Base-by-base conservation (phyloP, 2,888 invertebrate species). In the Papilio elwesi region DNA sequence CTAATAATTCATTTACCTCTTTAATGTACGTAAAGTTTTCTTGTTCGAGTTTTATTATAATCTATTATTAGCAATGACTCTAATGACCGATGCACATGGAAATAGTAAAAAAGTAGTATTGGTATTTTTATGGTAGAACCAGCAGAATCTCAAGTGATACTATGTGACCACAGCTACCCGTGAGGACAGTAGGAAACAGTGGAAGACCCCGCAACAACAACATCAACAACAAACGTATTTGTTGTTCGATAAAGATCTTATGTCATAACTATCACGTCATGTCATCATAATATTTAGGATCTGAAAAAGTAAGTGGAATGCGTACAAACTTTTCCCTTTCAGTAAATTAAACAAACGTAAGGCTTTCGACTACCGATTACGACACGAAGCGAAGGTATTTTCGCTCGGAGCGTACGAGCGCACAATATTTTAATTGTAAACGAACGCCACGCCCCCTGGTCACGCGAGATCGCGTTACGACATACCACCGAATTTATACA, bases 381-480 rank as follows among this genome's bases (percentile, higher is more conserved):
- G 26, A 36, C 51, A 53, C 36, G 52, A 38, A 59, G 15, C 43
- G 43, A 48, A 70, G 68, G 55, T 69, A 69, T 69, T 65, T 65
- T 74, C 55, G 72, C 76, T 73, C 75, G 73, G 67, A 73, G 68
- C 59, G 53, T 71, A 68, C 77, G 80, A 78, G 83, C 83, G 82
- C 81, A 86, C 89, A 87, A 88, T 90, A 89, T 92, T 92, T 89
- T 92, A 92, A 90, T 91, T 91, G 88, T 90, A 88, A 91, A 88
- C 87, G 87, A 80, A 85, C 77, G 84, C 90, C 87, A 86, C 93
- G 90, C 93, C 92, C 87, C 80, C 80, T 74, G 74, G 90, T 88
- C 94, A 94, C 94, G 94, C 93, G 82, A 94, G 87, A 90, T 93
- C 89, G 93, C 93, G 93, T 93, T 93, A 85, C 81, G 69, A 76